Conservation (phyloP, 2,113 vertebrate genomes). For the Anarhynchus alexandrinus region DNA sequence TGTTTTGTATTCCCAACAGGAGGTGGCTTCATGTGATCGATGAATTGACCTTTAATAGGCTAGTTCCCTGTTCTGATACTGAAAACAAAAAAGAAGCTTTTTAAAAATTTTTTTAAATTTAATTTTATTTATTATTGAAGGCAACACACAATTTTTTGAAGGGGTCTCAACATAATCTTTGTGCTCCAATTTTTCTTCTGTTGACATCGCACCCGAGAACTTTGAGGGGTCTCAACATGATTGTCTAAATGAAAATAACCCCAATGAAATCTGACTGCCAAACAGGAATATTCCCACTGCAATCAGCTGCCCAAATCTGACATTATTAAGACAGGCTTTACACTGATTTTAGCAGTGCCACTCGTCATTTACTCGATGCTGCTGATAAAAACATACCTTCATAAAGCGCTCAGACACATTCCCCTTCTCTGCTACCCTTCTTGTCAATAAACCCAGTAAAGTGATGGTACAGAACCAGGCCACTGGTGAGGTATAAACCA, state of each 20-base stretch:
- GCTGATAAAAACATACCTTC: background rate
- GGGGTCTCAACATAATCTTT: background rate
- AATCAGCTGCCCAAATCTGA: background rate
- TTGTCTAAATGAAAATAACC: background rate
- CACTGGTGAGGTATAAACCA: background rate
- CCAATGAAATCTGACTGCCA: background rate
- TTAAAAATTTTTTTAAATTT: no score
- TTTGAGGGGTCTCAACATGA: background rate
- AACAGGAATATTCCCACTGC: background rate
- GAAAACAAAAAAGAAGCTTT: no score
- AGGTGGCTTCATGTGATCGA: constrained; percentile 1
- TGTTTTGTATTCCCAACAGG: background rate
- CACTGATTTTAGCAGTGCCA: background rate
- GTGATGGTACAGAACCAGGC: background rate
- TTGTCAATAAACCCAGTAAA: background rate
- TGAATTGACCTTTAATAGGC: background rate
- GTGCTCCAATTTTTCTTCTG: background rate
- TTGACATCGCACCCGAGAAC: background rate
- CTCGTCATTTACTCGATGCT: background rate
- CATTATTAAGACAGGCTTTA: background rate
- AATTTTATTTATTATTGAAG: no score
- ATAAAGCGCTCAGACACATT: background rate
- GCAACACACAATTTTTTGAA: background rate
- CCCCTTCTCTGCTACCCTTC: background rate
- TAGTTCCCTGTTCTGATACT: background rate